Evolutionary conservation across 2,113 vertebrate genomes (phyloP).

Genomic region (Chionis minor): DNA sequence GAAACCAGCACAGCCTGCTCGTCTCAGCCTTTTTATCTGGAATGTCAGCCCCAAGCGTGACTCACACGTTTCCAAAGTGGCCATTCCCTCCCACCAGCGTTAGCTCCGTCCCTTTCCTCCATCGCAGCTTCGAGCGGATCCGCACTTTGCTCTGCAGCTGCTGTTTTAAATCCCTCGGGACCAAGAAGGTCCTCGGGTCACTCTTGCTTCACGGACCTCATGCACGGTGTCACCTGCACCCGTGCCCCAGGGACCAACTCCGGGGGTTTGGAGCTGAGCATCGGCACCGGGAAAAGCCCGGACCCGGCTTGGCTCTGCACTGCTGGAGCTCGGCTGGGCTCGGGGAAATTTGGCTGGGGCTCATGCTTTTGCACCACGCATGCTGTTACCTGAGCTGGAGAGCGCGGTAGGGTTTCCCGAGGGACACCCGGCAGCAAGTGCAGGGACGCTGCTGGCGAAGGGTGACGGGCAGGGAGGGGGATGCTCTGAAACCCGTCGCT

Average conservation of each 20-base stretch:
- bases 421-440: neutral
- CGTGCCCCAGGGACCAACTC: neutral
- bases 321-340: neutral
- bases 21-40: neutral
- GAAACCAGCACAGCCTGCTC: neutral
- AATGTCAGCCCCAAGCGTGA: neutral
- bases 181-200: neutral
- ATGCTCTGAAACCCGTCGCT: neutral
- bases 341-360: neutral
- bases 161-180: neutral
- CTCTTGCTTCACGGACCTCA: neutral
- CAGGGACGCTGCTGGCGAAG: neutral
- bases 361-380: neutral
- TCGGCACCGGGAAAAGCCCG: fast-evolving
- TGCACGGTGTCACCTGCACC: neutral
- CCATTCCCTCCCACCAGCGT: fast-evolving
- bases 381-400: neutral
- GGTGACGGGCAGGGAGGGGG: neutral
- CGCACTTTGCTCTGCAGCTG: neutral
- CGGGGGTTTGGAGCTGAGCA: neutral
- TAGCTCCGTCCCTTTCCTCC: neutral
- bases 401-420: neutral
- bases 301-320: neutral
- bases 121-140: fast-evolving
- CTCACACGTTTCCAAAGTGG: neutral